These are phyloP conservation scores for Cataglyphis rosenhaueri DNA, from an alignment of 2,888 invertebrate species.

Conservation along the genomic window DNA sequence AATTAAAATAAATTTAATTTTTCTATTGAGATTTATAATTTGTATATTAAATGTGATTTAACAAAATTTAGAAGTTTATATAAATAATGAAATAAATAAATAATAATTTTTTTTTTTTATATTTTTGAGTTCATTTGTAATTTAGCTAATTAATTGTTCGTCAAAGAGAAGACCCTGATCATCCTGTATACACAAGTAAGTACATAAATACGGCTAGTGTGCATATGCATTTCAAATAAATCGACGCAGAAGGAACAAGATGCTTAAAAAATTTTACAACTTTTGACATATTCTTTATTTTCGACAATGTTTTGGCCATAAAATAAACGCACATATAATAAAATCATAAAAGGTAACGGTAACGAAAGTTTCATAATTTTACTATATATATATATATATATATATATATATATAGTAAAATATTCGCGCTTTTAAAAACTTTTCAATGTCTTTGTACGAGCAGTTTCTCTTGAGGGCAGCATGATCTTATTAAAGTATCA, in stretches of 20 bases:
- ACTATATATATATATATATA: conserved; percentile 47
- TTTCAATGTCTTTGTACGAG: conserved; percentile 43
- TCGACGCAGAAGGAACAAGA: background rate
- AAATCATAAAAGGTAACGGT: conserved; percentile 44
- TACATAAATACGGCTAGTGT: background rate
- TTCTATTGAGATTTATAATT: background rate
- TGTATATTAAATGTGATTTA: background rate
- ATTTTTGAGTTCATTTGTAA: background rate
- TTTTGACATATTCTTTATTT: background rate
- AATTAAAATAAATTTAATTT: no score
- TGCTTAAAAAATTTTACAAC: background rate
- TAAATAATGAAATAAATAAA: background rate
- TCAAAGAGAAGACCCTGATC: background rate
- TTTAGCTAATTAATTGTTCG: background rate
- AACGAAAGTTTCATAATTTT: conserved; percentile 56
- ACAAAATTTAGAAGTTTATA: background rate
- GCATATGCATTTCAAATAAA: background rate
- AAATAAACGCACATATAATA: conserved; percentile 4
- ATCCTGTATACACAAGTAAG: background rate
- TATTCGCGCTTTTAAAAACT: conserved; percentile 62
- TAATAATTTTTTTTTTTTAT: background rate
- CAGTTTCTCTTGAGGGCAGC: conserved; percentile 34
- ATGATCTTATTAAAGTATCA: conserved; percentile 68
- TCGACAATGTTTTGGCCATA: conserved; percentile 1
- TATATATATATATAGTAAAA: background rate